phyloP scores from a whole-genome alignment of 2,888 invertebrate genomes.

The Philaethria dido region DNA sequence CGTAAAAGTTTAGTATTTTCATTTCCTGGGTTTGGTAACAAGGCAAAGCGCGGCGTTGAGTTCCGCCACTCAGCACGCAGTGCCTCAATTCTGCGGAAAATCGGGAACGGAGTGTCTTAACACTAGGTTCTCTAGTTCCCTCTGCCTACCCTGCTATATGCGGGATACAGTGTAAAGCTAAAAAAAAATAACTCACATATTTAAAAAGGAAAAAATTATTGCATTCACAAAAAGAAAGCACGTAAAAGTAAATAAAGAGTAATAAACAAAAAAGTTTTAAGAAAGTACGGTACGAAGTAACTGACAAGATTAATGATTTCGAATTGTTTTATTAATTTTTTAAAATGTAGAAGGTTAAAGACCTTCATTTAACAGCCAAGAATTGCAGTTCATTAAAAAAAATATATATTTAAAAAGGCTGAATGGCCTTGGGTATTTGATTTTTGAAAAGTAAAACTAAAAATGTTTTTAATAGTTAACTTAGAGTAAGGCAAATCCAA shows the following conservation, averaged over 20 bases:
- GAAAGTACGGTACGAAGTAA: conserved; percentile 30
- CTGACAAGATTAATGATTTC: conserved; percentile 28
- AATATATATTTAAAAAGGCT: background rate
- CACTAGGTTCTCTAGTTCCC: too few species aligned
- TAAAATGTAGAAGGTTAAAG: background rate
- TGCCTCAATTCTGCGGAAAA: too few species aligned
- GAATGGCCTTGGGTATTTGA: background rate
- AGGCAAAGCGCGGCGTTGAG: too few species aligned
- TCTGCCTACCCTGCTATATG: too few species aligned
- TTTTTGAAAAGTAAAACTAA: background rate
- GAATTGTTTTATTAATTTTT: conserved; percentile 4
- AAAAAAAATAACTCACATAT: too few species aligned
- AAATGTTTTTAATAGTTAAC: background rate
- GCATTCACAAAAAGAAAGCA: conserved; percentile 29
- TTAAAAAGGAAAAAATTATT: conserved; percentile 6
- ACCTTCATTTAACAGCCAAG: background rate
- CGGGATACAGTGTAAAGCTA: too few species aligned
- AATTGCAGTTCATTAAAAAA: background rate
- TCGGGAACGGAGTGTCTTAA: too few species aligned
- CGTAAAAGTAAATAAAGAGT: conserved; percentile 30
- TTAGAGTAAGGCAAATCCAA: background rate
- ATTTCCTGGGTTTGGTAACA: too few species aligned
- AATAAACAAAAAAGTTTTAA: conserved; percentile 29
- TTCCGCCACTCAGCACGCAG: too few species aligned
- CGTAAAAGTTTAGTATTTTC: too few species aligned